These are phyloP conservation scores for Tachypleus tridentatus DNA, from an alignment of 1,140 invertebrate species.

Conservation along the genomic window DNA sequence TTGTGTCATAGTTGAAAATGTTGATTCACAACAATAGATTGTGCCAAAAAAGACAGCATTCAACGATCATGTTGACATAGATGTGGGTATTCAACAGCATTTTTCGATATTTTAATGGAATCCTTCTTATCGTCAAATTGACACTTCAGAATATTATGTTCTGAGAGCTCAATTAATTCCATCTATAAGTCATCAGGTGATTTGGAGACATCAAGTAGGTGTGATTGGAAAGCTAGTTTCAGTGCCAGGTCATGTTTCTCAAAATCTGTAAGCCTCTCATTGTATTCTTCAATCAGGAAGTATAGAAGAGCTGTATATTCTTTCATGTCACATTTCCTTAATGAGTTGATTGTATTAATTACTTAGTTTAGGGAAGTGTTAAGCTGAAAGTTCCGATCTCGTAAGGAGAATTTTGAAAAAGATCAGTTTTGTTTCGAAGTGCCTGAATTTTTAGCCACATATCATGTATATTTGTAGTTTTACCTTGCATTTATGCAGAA, in stretches of 20 bases:
- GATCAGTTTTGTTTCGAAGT: background rate
- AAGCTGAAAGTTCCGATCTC: background rate
- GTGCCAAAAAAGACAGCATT: no score
- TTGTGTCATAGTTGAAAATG: no score
- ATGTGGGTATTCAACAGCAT: background rate
- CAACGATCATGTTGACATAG: no score
- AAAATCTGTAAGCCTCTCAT: background rate
- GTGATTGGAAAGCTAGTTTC: background rate
- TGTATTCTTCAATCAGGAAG: background rate
- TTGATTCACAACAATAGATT: no score
- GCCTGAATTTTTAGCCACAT: no score
- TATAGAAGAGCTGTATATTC: background rate
- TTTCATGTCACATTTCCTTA: background rate
- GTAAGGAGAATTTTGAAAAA: background rate
- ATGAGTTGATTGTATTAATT: background rate
- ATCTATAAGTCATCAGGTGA: background rate
- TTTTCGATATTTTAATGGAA: constrained; percentile 1
- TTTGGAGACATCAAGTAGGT: background rate
- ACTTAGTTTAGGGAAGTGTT: background rate
- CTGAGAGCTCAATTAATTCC: background rate
- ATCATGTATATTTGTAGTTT: background rate
- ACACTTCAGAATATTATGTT: background rate
- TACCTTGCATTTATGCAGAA: background rate
- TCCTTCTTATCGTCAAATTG: background rate
- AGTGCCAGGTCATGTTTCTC: background rate